Evolutionary conservation across 2,113 vertebrate species (phyloP), one percentile per base, ranked within the genome.

Genomic region (Seriola aureovittata): DNA sequence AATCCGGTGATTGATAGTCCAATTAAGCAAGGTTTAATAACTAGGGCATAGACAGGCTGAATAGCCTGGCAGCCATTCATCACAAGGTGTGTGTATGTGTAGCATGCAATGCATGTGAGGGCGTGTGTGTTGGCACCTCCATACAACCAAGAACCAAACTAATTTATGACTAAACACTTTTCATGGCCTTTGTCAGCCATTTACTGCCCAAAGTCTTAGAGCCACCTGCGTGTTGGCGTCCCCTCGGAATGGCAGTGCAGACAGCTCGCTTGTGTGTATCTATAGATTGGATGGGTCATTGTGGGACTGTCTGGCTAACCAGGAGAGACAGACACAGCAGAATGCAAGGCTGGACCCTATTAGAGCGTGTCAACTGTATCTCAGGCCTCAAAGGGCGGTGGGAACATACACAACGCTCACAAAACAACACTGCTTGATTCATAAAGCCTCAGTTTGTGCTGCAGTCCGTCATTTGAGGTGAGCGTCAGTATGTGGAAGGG

Each of bases 1-100:
- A 91, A 90, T 87, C 80, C 9, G 5, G 75, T 94, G 93, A 95
- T 94, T 93, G 91, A 93, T 94, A 79, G 93, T 93, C 90, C 93
- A 94, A 92, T 94, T 93, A 95, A 90, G 85, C 70, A 55, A 62
- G 71, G 78, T 93, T 94, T 95, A 95, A 95, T 95, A 94, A 95
- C 93, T 77, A 80, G 89, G 85, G 88, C 89, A 89, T 85, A 85
- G 88, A 91, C 86, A 46, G 74, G 85, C 82, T 90, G 84, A 89
- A 88, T 79, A 82, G 83, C 81, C 81, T 82, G 85, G 85, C 77
- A 86, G 80, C 78, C 85, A 93, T 95, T 94, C 91, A 94, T 95
- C 93, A 94, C 90, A 29, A 76, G 25, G 84, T 83, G 78, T 84
- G 65, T 81, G 59, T 78, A 34, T 84, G 78, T 86, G 82, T 52